These are phyloP conservation scores for Drosophila pachea DNA, from an alignment of 1,140 invertebrate species.

Conservation along the genomic window DNA sequence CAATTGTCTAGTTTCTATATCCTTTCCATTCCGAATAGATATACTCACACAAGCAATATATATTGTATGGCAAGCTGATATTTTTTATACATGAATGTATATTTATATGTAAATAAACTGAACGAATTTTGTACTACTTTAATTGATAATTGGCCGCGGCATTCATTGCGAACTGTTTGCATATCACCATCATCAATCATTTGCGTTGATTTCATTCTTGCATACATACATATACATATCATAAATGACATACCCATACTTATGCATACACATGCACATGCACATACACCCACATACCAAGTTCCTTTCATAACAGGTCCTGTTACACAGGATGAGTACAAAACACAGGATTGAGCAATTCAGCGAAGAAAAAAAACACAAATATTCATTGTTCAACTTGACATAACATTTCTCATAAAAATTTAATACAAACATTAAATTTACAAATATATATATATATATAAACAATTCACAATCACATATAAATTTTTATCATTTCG, in stretches of 20 bases:
- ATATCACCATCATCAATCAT: neutral
- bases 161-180: constrained; percentile 2
- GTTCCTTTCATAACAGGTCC: constrained; percentile 31
- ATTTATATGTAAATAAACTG: constrained; percentile 39
- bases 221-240: constrained; percentile 2
- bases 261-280: constrained; percentile 1
- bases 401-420: constrained; percentile 77
- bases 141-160: constrained; percentile 2
- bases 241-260: neutral
- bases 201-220: constrained; percentile 3
- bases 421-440: constrained; percentile 77
- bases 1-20: neutral
- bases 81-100: constrained; percentile 28
- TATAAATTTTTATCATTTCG: constrained; percentile 74
- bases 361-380: constrained; percentile 13
- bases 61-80: constrained; percentile 27
- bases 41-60: neutral
- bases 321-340: constrained; percentile 24
- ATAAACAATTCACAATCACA: constrained; percentile 77
- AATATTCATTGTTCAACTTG: constrained; percentile 60
- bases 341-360: constrained; percentile 13
- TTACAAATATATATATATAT: constrained; percentile 71
- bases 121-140: constrained; percentile 30
- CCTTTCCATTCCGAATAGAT: neutral
- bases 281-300: constrained; percentile 9